Base-by-base conservation (phyloP, 2,113 vertebrate species). In the Nothocercus nigrocapillus region DNA sequence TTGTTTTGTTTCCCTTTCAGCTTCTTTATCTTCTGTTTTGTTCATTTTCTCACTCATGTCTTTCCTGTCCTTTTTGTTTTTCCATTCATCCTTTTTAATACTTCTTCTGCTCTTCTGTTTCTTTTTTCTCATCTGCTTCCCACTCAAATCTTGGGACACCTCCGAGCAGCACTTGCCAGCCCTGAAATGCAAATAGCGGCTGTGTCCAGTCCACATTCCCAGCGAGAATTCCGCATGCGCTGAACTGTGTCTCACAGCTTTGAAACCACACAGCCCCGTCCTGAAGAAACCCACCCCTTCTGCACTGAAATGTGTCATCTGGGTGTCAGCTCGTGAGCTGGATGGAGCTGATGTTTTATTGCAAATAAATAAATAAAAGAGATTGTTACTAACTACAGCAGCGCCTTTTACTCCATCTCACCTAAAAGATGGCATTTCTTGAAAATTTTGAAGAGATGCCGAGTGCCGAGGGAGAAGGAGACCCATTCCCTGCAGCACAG, bases 401-500 rank as follows among this genome's bases (percentile, higher is more conserved):
- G 66, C 66, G 58, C 20, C 40, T 70, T 45, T 49, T 11, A 73
- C 81, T 93, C 83, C 77, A 67, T 8, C 42, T 79, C 62, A 70
- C 36, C 63, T 84, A 58, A 63, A 51, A 85, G 42, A 27, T 36
- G 79, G 49, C 1, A 4, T 25, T 82, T 81, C 58, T 64, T 40
- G 62, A 9, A 45, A 25, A 38, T 45, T 68, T 58, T 22, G 47
- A 59, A 79, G 38, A 32, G 56, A 67, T 75, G 51, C 58, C 78
- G 74, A 44, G 73, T 27, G 2, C 25, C 42, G n/a, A 79, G 53
- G 70, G 74, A 75, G 76, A 17, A 93, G 69, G 77, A 85, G 86
- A 92, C 90, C 66, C 83, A 96, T 97, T 96, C 87, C 93, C 94
- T 92, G 92, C 89, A 93, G 94, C 89, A 95, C 69, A 97, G 96